Percentiles rank a stretch among this genome's conserved stretches.
Conservation (phyloP, 2,888 invertebrate species). For the Pseudeuparius sepicola region DNA sequence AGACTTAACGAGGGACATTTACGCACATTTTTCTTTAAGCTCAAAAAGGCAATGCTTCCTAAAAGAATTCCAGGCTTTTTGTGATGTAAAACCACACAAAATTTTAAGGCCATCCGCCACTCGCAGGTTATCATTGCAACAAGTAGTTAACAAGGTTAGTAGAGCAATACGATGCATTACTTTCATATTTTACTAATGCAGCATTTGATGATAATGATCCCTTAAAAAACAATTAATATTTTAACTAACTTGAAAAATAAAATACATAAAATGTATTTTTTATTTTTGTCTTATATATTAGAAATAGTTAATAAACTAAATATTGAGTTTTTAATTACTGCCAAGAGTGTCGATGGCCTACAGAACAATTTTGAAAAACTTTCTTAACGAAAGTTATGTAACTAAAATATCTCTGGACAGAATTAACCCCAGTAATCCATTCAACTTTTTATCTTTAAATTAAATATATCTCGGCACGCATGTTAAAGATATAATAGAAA, state of each 20-base stretch:
- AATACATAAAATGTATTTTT: slow-evolving; percentile 13
- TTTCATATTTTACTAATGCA: slow-evolving; percentile 14
- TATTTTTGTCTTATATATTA: slow-evolving; percentile 14
- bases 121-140: too few species aligned
- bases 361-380: slow-evolving; percentile 13
- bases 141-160: too few species aligned
- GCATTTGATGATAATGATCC: slow-evolving; percentile 9
- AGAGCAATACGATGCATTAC: slow-evolving; percentile 16
- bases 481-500: too few species aligned
- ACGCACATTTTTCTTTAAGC: slow-evolving; percentile 13
- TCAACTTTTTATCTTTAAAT: slow-evolving; percentile 9
- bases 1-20: slow-evolving; percentile 14
- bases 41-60: slow-evolving; percentile 11
- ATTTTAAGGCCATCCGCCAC: too few species aligned
- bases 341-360: slow-evolving; percentile 10
- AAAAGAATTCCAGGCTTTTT: slow-evolving; percentile 10
- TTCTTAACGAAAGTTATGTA: slow-evolving; percentile 9
- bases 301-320: slow-evolving; percentile 15
- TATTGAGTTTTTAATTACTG: slow-evolving; percentile 13
- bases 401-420: slow-evolving; percentile 7
- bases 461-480: slow-evolving; percentile 13
- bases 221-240: slow-evolving; percentile 9
- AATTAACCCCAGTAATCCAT: slow-evolving; percentile 13
- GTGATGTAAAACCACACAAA: slow-evolving; percentile 14
- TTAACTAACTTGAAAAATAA: slow-evolving; percentile 13